Evolutionary conservation across 1,140 invertebrate genomes (phyloP).

Genomic region (Brachionus manjavacas): DNA sequence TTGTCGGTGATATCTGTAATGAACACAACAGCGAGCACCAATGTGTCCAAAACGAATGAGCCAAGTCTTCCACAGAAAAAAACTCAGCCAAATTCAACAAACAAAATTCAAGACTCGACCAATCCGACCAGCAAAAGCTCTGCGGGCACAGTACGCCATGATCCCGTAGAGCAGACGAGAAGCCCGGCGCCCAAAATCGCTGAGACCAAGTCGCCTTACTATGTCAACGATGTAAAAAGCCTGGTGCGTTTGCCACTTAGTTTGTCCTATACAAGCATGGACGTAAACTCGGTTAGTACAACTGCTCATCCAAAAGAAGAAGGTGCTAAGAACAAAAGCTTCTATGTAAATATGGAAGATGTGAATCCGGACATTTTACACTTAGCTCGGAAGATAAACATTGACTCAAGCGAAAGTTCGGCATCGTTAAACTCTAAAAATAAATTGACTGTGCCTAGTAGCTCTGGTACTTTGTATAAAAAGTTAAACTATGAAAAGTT

Average conservation of each 20-base stretch:
- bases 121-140: neutral
- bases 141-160: neutral
- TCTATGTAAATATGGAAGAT: slow-evolving; percentile 38
- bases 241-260: slow-evolving; percentile 14
- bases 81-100: neutral
- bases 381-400: slow-evolving; percentile 29
- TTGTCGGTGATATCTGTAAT: neutral
- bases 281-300: neutral
- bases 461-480: neutral
- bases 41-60: neutral
- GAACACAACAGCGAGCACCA: neutral
- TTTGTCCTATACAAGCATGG: slow-evolving; percentile 16
- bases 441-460: neutral
- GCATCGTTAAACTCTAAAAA: neutral
- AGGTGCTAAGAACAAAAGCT: neutral
- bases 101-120: slow-evolving; percentile 6
- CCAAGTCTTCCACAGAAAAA: slow-evolving; percentile 2
- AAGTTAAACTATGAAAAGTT: slow-evolving; percentile 28
- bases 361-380: slow-evolving; percentile 39
- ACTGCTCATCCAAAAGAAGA: neutral
- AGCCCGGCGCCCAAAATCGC: neutral
- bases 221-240: slow-evolving; percentile 21
- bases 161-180: neutral
- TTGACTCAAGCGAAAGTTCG: neutral
- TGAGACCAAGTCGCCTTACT: neutral